Conservation (phyloP, 1,140 invertebrate species). For the Drosophila kurseongensis region DNA sequence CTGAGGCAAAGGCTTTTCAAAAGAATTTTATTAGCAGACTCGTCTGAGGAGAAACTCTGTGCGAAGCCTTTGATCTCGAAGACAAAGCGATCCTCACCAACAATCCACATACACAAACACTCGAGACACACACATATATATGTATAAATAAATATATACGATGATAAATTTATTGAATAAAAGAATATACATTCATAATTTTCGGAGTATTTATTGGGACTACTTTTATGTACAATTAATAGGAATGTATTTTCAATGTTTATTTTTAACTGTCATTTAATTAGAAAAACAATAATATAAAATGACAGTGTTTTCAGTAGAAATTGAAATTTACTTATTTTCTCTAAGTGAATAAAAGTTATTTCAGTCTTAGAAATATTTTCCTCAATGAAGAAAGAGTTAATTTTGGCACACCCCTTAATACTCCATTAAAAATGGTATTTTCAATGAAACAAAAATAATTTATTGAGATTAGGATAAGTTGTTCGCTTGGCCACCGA, state of each 20-base stretch:
- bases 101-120: slow-evolving; percentile 31
- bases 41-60: slow-evolving; percentile 4
- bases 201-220: not conserved
- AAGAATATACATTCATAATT: slow-evolving; percentile 61
- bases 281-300: no score
- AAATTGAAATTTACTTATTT: no score
- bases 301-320: no score
- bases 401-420: no score
- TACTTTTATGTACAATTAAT: no score
- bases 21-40: slow-evolving; percentile 11
- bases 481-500: slow-evolving; percentile 1
- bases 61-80: slow-evolving; percentile 27
- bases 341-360: no score
- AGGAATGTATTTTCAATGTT: no score
- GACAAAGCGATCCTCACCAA: slow-evolving; percentile 20
- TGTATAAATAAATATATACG: slow-evolving; percentile 63
- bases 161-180: slow-evolving; percentile 67
- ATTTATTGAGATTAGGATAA: slow-evolving; percentile 36
- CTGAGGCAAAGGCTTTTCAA: slow-evolving; percentile 7
- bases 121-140: slow-evolving; percentile 30
- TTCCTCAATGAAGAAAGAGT: no score
- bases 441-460: not conserved
- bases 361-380: no score
- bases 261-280: no score
- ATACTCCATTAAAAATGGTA: not conserved